Percentiles rank a stretch among this genome's conserved stretches.
Conservation (phyloP, 2,888 invertebrate species). For the Nebria brevicollis region DNA sequence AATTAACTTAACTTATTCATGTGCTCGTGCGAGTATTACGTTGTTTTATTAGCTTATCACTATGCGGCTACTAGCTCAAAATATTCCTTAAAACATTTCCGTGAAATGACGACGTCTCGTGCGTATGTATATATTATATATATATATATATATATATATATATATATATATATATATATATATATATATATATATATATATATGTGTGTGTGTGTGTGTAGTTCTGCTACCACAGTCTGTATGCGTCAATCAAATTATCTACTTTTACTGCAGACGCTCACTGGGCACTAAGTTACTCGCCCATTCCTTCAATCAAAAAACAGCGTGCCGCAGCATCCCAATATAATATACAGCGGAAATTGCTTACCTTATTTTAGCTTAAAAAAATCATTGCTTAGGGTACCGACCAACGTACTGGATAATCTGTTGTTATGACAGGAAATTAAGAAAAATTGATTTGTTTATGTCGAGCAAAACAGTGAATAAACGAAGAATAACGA, state of each 20-base stretch:
- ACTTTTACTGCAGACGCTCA: constrained; percentile 22
- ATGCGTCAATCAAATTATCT: constrained; percentile 31
- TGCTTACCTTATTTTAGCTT: constrained; percentile 38
- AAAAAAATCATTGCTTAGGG: constrained; percentile 31
- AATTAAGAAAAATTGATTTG: constrained; percentile 42
- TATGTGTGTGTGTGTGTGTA: not conserved
- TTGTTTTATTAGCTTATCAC: not conserved
- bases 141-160: no score
- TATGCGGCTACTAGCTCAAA: not conserved
- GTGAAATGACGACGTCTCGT: not conserved
- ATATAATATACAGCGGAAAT: constrained; percentile 35
- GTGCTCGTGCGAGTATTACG: not conserved
- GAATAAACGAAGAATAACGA: constrained; percentile 10
- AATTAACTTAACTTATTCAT: not conserved
- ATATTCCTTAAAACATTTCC: not conserved
- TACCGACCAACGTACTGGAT: constrained; percentile 20
- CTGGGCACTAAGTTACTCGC: not conserved
- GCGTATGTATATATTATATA: no score
- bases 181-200: no score
- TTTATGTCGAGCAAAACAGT: constrained; percentile 26
- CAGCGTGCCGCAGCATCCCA: constrained; percentile 17
- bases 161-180: no score
- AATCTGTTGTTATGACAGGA: constrained; percentile 38
- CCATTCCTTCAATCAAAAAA: constrained; percentile 19
- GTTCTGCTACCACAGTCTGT: constrained; percentile 1